A percentile compares a stretch with the other conserved stretches of the same genome.
phyloP scores from a whole-genome alignment of 2,888 invertebrate genomes.

The Oasisia sp. region DNA sequence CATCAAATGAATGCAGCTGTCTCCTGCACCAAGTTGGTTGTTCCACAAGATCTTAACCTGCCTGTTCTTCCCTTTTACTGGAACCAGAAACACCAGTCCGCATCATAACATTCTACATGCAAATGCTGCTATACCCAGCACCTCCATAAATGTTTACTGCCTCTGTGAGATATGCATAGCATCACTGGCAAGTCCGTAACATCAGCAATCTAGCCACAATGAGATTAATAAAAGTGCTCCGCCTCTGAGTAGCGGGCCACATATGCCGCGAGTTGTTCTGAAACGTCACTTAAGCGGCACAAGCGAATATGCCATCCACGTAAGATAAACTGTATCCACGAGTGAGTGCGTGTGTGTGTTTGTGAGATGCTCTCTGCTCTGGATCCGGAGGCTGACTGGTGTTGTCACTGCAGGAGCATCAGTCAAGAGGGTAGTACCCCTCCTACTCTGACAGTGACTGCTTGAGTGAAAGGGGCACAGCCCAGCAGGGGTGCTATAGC shows the following conservation, averaged over 20 bases:
- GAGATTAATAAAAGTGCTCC: not conserved
- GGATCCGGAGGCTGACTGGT: not conserved
- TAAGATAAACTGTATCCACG: not conserved
- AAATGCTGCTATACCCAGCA: not conserved
- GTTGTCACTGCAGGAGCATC: not conserved
- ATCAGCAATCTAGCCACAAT: not conserved
- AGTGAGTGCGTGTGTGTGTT: not conserved
- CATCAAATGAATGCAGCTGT: not conserved
- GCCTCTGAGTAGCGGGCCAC: not conserved
- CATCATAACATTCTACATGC: constrained; percentile 4
- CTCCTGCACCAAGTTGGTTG: not conserved
- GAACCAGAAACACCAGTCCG: not conserved
- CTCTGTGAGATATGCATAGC: not conserved
- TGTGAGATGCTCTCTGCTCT: not conserved
- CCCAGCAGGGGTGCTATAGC: not conserved
- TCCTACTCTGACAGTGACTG: not conserved
- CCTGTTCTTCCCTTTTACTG: not conserved
- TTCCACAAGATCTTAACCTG: not conserved
- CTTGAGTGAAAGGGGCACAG: not conserved
- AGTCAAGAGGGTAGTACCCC: not conserved
- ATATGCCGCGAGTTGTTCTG: not conserved
- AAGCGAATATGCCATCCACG: not conserved
- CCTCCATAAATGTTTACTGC: constrained; percentile 1
- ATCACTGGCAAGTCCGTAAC: not conserved
- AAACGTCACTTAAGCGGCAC: not conserved